Evolutionary conservation across 2,888 invertebrate genomes (phyloP), one percentile per base, ranked within the genome.

Genomic region (Steinernema carpocapsae): DNA sequence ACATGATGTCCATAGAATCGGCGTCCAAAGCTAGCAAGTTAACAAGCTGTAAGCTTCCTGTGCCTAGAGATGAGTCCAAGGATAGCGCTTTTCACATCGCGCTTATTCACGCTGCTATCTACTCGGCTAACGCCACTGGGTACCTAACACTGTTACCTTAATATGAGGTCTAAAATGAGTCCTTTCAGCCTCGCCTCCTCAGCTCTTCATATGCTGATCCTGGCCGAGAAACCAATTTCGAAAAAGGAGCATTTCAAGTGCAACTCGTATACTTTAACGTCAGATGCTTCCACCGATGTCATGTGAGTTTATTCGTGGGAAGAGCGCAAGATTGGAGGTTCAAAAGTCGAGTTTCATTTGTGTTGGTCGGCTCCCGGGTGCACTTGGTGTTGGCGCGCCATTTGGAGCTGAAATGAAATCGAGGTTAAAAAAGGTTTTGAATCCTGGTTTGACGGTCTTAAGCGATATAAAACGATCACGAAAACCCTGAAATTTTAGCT

Each of bases 91-190:
- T 26, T 12, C 56, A 56, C 26, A 26, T 56, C 12, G 26, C 56
- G n/a, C n/a, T 56, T 26, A 26, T 56, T 4, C 56, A 56, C 56
- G 56, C 56, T 2, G 56, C 56, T 26, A 19, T 56, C 56, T 56
- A 56, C 22, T 56, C 56, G 3, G 14, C 22, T 26, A 56, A 56
- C 26, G 56, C 26, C 22, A 56, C 56, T 26, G 56, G 56, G 56
- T 56, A 56, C 6, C 19, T 6, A 10, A 19, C 19, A n/a, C 6
- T 43, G 7, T 19, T 10, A 56, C 26, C 26, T 10, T 26, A 22
- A 10, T 7, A 43, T 43, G 10, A 43, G 14, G 7, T 43, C 56
- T 7, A 24, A 22, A 26, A 14, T 24, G 12, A n/a, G 7, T 19
- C 14, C 56, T 26, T 19, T 19, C 26, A 56, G 56, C 4, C 26